A percentile compares a stretch with the other conserved stretches of the same genome.
Evolutionary conservation across 2,113 vertebrate genomes (phyloP).

Genomic region (Erpornis zantholeuca): DNA sequence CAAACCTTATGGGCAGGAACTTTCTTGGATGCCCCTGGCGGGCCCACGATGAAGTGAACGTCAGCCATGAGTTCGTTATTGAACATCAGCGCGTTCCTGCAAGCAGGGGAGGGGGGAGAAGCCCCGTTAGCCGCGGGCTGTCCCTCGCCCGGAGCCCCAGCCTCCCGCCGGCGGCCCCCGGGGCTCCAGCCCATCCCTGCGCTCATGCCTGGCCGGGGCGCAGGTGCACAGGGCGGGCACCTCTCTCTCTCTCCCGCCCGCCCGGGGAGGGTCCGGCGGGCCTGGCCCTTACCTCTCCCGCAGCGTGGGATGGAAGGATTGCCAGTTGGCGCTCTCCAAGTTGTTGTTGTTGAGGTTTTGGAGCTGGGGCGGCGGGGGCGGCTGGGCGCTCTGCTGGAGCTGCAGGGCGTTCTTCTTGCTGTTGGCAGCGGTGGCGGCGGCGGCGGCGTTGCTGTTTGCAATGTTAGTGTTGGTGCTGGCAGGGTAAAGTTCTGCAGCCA

Average conservation of each 20-base stretch:
- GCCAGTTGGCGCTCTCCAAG: slow-evolving; percentile 86
- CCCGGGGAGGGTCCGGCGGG: background rate
- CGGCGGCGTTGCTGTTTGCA: slow-evolving; percentile 75
- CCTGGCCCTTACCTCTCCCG: slow-evolving; percentile 85
- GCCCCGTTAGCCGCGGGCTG: background rate
- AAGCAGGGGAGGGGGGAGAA: slow-evolving; percentile 45
- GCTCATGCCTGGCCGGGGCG: background rate
- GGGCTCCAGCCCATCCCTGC: background rate
- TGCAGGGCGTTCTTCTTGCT: slow-evolving; percentile 74
- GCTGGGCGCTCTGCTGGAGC: slow-evolving; percentile 73
- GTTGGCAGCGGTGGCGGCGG: slow-evolving; percentile 73
- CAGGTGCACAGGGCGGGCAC: background rate
- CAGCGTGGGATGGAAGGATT: slow-evolving; percentile 89
- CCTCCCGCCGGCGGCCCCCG: background rate
- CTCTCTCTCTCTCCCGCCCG: background rate
- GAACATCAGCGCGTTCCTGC: slow-evolving; percentile 97
- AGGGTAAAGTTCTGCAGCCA: slow-evolving; percentile 92
- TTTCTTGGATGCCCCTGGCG: slow-evolving; percentile 80
- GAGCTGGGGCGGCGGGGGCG: slow-evolving; percentile 76
- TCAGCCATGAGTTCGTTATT: slow-evolving; percentile 99
- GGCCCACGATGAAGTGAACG: slow-evolving; percentile 93
- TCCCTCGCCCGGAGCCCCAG: background rate
- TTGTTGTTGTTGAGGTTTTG: slow-evolving; percentile 92
- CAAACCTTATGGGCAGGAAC: slow-evolving; percentile 96
- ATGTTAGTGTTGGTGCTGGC: slow-evolving; percentile 77